Conservation (phyloP, 2,888 invertebrate species). For the Pimpla rufipes region DNA sequence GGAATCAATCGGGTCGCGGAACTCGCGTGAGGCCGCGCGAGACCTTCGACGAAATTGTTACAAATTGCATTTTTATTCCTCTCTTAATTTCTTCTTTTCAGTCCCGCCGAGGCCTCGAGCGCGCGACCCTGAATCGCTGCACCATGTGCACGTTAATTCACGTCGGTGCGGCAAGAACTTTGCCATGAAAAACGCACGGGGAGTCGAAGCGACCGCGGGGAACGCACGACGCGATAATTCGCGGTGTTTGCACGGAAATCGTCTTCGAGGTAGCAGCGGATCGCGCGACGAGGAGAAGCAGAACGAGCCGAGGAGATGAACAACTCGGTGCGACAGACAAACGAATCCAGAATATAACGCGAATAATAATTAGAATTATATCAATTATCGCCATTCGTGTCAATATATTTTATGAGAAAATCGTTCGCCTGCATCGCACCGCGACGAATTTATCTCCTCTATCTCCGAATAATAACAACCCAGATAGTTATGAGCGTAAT, state of each 20-base stretch:
- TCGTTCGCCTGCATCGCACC: no score
- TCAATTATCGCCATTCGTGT: no score
- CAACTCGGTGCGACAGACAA: background rate
- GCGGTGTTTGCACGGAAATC: background rate
- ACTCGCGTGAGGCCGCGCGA: background rate
- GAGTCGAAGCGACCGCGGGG: background rate
- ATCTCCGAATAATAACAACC: no score
- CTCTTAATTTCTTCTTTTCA: background rate
- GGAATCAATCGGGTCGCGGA: background rate
- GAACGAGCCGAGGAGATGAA: constrained; percentile 11
- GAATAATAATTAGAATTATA: no score
- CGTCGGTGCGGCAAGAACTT: background rate
- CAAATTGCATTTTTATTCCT: constrained; percentile 9
- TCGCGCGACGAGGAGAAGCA: background rate
- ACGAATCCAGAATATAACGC: no score
- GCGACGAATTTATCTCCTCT: no score
- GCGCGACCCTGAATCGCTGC: constrained; percentile 18
- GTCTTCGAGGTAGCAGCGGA: background rate
- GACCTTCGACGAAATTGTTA: constrained; percentile 27
- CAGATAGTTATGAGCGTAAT: background rate
- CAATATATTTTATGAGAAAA: no score
- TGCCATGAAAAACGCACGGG: background rate
- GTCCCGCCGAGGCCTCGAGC: constrained; percentile 22
- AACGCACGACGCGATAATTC: background rate
- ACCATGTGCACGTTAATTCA: constrained; percentile 31